Evolutionary conservation across 92 coral and sea anemone genomes (phyloP).

Genomic region (Isaurus tuberculatus): DNA sequence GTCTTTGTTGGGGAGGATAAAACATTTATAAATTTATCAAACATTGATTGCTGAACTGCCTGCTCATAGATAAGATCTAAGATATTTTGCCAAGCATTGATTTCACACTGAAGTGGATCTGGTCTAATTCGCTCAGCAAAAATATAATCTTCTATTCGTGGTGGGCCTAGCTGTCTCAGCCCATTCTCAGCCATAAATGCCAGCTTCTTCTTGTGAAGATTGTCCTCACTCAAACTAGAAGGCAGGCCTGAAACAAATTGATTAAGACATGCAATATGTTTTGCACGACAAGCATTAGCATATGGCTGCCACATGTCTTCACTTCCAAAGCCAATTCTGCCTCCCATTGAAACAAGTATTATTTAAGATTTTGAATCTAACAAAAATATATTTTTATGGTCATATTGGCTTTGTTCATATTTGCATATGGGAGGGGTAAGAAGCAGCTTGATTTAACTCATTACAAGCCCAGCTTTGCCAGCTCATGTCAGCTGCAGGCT

Average conservation of each 20-base stretch:
- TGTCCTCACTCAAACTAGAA: not conserved
- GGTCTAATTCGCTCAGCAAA: not conserved
- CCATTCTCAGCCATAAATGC: not conserved
- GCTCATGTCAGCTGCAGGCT: constrained; percentile 67
- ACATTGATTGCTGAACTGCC: not conserved
- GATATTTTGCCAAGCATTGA: not conserved
- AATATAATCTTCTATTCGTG: not conserved
- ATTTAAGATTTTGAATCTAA: too few relatives aligned
- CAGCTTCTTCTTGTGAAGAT: not conserved
- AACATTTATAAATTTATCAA: not conserved
- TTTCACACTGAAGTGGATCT: not conserved
- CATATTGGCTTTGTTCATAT: not conserved
- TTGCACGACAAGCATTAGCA: not conserved
- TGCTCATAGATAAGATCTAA: not conserved
- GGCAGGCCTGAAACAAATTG: constrained; percentile 40
- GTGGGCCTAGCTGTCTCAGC: not conserved
- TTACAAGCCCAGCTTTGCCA: constrained; percentile 75
- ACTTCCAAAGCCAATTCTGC: not conserved
- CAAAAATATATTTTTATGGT: too few relatives aligned
- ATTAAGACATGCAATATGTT: too few relatives aligned
- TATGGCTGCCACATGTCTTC: not conserved
- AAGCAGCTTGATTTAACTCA: constrained; percentile 63
- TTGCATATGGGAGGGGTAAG: constrained; percentile 11
- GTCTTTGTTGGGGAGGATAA: not conserved
- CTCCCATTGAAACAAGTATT: too few relatives aligned